These are phyloP conservation scores for Poecilobothrus nobilitatus DNA, from an alignment of 2,888 invertebrate species.

Conservation along the genomic window DNA sequence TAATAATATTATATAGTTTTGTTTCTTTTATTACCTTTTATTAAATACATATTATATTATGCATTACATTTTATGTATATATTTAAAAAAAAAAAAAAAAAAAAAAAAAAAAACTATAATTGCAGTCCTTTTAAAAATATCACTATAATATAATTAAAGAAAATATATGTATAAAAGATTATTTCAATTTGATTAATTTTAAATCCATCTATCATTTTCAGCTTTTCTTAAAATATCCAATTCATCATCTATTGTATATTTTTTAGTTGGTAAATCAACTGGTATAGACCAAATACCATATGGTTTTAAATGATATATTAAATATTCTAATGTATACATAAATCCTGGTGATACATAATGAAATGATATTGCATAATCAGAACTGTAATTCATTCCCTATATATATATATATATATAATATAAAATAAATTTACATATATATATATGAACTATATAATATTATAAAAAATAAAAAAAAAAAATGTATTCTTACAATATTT, in stretches of 20 bases:
- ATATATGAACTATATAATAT: neutral
- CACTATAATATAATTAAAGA: too few relatives aligned
- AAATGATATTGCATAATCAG: conserved; percentile 85
- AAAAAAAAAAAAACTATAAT: too few relatives aligned
- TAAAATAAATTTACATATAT: neutral
- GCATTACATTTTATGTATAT: too few relatives aligned
- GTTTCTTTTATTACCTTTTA: too few relatives aligned
- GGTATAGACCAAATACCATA: conserved; percentile 49
- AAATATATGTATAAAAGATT: too few relatives aligned
- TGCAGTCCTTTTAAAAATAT: too few relatives aligned
- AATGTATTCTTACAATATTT: conserved; percentile 52
- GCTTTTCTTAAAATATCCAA: neutral
- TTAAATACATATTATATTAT: too few relatives aligned
- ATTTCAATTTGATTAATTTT: too few relatives aligned
- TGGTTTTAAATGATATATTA: conserved; percentile 82
- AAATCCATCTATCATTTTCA: neutral
- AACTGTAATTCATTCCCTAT: conserved; percentile 54
- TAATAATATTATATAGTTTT: too few relatives aligned
- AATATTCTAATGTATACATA: conserved; percentile 88
- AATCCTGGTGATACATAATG: conserved; percentile 82
- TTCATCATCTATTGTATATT: conserved; percentile 4
- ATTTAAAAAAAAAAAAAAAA: too few relatives aligned
- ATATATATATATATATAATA: neutral
- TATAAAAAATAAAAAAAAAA: too few relatives aligned
- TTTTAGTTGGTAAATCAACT: neutral